Percentiles rank a stretch among this genome's conserved stretches.
Evolutionary conservation across 2,797 vertebrate species (phyloP).

Genomic region (Esox lucius): DNA sequence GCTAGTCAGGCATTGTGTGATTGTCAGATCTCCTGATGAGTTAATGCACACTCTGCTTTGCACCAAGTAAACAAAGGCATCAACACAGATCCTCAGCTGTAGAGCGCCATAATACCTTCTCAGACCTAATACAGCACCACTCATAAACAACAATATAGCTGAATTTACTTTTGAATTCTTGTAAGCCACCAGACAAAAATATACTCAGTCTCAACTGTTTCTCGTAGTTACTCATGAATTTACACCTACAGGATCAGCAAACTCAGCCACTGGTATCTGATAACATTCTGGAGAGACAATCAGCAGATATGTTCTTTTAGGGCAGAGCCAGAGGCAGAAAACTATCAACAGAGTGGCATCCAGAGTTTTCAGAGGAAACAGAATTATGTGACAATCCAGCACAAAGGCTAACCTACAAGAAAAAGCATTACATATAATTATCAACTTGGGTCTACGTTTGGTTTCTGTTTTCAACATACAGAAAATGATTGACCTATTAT

Average conservation of each 20-base stretch:
- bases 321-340: neutral
- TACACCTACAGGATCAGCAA: neutral
- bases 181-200: neutral
- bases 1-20: conserved; percentile 53
- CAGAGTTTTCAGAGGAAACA: no score
- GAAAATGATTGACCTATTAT: no score
- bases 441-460: no score
- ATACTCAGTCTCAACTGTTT: neutral
- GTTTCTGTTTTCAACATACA: no score
- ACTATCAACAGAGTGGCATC: neutral
- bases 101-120: conserved; percentile 42
- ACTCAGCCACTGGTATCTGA: neutral
- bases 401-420: no score
- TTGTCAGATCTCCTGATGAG: conserved; percentile 58
- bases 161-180: neutral
- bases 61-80: conserved; percentile 18
- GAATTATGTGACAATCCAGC: no score
- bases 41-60: conserved; percentile 48
- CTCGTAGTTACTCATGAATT: neutral
- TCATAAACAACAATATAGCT: conserved; percentile 24
- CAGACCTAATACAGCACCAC: conserved; percentile 33
- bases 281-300: neutral
- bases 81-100: conserved; percentile 41
- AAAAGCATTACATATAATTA: no score
- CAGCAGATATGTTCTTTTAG: no score